Evolutionary conservation across 1,140 invertebrate genomes (phyloP).

Genomic region (Tetramorium simillimum): DNA sequence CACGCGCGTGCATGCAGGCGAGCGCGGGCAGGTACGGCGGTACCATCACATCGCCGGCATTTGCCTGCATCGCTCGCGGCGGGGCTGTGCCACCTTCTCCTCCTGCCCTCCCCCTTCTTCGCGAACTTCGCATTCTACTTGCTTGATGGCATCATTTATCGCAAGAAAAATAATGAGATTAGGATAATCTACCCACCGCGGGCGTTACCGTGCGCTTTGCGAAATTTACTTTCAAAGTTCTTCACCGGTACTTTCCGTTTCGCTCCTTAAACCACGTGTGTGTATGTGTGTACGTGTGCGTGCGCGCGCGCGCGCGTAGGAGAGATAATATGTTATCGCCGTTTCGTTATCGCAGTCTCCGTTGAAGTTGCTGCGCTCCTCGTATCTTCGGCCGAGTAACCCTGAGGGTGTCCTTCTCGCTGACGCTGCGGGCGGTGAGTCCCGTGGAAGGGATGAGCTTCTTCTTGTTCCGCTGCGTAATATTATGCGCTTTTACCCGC

Average conservation of each 20-base stretch:
- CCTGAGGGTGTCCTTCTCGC: conserved; percentile 40
- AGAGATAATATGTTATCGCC: conserved; percentile 50
- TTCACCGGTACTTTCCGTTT: conserved; percentile 56
- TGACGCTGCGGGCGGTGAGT: neutral
- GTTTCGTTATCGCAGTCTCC: conserved; percentile 46
- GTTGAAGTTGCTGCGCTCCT: conserved; percentile 30
- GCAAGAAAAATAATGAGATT: conserved; percentile 62
- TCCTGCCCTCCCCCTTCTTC: conserved; percentile 61
- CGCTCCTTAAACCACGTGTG: conserved; percentile 7
- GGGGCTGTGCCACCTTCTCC: conserved; percentile 62
- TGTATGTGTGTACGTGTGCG: too few relatives aligned
- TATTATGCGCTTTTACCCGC: conserved; percentile 76
- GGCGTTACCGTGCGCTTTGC: conserved; percentile 56
- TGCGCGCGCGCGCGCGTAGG: neutral
- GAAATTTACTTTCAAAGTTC: conserved; percentile 72
- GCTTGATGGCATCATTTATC: conserved; percentile 60
- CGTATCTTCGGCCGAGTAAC: conserved; percentile 43
- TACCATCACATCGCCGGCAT: conserved; percentile 70
- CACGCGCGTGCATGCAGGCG: neutral
- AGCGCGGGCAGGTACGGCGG: neutral
- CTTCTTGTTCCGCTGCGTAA: conserved; percentile 72
- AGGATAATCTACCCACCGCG: conserved; percentile 56
- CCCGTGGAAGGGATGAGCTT: conserved; percentile 34
- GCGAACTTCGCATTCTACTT: conserved; percentile 38
- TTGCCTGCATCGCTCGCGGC: conserved; percentile 81